Evolutionary conservation across 1,140 invertebrate genomes (phyloP), one percentile per base, ranked within the genome.

Genomic region (Plutomurus gul): DNA sequence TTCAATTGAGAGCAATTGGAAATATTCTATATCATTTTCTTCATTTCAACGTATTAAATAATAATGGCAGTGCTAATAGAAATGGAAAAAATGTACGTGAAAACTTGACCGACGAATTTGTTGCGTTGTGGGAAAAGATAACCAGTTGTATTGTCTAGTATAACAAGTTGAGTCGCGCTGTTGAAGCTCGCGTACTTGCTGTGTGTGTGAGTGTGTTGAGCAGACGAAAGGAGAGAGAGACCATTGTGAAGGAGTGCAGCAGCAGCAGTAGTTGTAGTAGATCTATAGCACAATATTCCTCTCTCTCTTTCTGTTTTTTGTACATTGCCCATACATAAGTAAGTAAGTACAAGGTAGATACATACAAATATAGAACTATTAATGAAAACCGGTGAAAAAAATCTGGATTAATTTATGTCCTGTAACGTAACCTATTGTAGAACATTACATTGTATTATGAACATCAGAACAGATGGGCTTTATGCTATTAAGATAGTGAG

Each of bases 341-440:
- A 27, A 16, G 27, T 65, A 27, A 3, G 36, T 65, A 65, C 11
- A 43, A 65, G 30, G 16, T 56, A 8, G 16, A 25, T 27, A 56
- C 16, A 56, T 11, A 56, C n/a, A 27, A 11, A 25, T 22, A 16
- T 16, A 65, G 27, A 65, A 65, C 22, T 65, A 65, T 65, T 65
- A 65, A 65, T 65, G 56, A 65, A 65, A 65, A 65, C 30, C 56
- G 56, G 56, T 65, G 56, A 65, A 65, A 65, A 65, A 65, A 65
- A 65, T 65, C 16, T n/a, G 30, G 56, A n/a, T 27, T 65, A 65
- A 65, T 30, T 65, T 65, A 65, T 65, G 56, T 65, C 56, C 56
- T 65, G 56, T 65, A n/a, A n/a, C n/a, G 27, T 65, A 33, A 30
- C 13, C 22, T 65, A 33, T 7, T 25, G 10, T 25, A 60, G 11